These are phyloP conservation scores for Pogonomyrmex californicus DNA, from an alignment of 1,140 invertebrate genomes.

Conservation along the genomic window DNA sequence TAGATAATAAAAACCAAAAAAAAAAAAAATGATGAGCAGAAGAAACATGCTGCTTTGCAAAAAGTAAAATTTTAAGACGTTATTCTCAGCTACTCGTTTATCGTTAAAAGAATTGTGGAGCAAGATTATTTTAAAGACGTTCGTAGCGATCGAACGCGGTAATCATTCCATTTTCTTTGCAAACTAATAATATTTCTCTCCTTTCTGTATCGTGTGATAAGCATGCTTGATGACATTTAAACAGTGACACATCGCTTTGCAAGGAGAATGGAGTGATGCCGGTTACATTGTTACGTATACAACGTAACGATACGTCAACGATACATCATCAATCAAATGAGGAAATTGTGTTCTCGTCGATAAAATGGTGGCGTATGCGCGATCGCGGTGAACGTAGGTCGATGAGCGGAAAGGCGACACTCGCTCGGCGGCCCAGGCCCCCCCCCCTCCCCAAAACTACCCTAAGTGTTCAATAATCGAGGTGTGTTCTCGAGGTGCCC, in stretches of 20 bases:
- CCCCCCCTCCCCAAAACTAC: slow-evolving; percentile 78
- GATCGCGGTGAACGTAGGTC: slow-evolving; percentile 41
- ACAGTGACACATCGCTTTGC: background rate
- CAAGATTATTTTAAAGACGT: background rate
- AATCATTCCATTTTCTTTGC: slow-evolving; percentile 3
- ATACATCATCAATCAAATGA: background rate
- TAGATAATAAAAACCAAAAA: too few species aligned
- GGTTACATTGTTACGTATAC: background rate
- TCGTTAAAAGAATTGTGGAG: background rate
- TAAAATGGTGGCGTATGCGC: background rate
- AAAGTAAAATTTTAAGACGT: background rate
- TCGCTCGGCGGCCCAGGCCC: slow-evolving; percentile 79
- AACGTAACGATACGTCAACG: background rate
- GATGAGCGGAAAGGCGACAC: slow-evolving; percentile 60
- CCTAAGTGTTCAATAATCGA: slow-evolving; percentile 85
- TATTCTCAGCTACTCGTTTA: background rate
- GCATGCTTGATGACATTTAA: background rate
- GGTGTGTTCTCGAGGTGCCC: slow-evolving; percentile 80
- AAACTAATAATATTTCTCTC: background rate
- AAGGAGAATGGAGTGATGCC: background rate
- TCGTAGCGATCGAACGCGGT: background rate
- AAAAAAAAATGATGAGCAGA: background rate
- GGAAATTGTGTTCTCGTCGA: background rate
- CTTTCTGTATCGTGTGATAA: background rate
- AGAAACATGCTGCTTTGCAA: background rate